A percentile compares a stretch with the other conserved stretches of the same genome.
Evolutionary conservation across 2,113 vertebrate genomes (phyloP).

Genomic region (Casuarius casuarius): DNA sequence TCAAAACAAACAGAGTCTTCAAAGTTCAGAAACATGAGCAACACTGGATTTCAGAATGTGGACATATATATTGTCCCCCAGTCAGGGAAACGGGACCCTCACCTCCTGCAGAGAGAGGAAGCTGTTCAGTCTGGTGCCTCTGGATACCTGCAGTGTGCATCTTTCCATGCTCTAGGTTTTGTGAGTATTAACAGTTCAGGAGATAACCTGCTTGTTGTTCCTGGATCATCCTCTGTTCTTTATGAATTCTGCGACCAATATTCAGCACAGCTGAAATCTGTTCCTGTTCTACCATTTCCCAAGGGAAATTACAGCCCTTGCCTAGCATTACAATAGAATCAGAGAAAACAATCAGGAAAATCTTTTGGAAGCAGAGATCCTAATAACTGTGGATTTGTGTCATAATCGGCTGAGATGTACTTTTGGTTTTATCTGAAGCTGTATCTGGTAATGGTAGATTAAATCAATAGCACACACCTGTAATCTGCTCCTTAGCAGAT

Average conservation of each 20-base stretch:
- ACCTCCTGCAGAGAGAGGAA: background rate
- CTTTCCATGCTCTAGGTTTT: background rate
- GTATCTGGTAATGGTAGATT: background rate
- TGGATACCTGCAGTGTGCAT: background rate
- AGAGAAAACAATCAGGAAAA: background rate
- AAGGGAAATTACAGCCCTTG: background rate
- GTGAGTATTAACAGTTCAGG: background rate
- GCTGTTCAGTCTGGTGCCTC: background rate
- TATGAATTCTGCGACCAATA: background rate
- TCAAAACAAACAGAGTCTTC: background rate
- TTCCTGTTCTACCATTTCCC: background rate
- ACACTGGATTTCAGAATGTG: background rate
- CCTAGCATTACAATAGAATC: background rate
- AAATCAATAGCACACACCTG: background rate
- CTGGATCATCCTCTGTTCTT: accelerated
- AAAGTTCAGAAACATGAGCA: background rate
- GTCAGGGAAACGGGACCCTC: background rate
- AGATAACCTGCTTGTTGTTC: background rate
- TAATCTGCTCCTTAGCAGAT: background rate
- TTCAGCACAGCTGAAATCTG: background rate
- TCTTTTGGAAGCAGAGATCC: background rate
- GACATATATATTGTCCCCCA: accelerated
- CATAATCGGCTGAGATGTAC: background rate
- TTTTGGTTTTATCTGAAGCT: background rate
- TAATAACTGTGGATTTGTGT: background rate